These are phyloP conservation scores for Odontocolon sp. DNA, from an alignment of 2,888 invertebrate genomes.

Conservation along the genomic window DNA sequence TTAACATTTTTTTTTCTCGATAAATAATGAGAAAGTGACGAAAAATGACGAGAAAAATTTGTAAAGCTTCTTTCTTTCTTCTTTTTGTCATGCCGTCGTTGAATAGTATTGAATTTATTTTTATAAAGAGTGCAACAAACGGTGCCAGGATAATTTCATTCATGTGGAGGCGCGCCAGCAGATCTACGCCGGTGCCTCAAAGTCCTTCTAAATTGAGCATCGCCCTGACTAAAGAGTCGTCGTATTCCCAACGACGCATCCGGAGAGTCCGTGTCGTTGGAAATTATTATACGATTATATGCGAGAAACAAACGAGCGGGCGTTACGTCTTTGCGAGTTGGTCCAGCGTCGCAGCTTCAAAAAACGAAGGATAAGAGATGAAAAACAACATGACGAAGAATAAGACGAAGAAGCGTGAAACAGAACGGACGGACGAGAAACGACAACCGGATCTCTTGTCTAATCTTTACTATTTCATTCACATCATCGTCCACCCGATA, in stretches of 20 bases:
- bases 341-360: not conserved
- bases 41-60: not conserved
- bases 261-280: not conserved
- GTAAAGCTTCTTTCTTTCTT: too few species aligned
- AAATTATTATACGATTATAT: not conserved
- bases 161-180: slow-evolving; percentile 22
- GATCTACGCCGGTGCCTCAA: not conserved
- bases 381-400: too few species aligned
- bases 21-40: too few species aligned
- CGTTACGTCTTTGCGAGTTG: not conserved
- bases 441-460: not conserved
- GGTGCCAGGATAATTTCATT: slow-evolving; percentile 35
- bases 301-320: not conserved
- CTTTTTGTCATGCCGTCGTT: not conserved
- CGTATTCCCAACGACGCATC: not conserved
- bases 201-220: slow-evolving; percentile 55
- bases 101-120: not conserved
- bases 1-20: too few species aligned
- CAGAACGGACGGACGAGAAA: not conserved
- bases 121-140: not conserved
- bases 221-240: slow-evolving; percentile 6
- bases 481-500: too few species aligned
- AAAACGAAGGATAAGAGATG: too few species aligned
- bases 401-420: too few species aligned
- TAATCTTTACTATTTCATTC: too few species aligned